Percentiles rank a stretch among this genome's conserved stretches.
Conservation (phyloP, 2,113 vertebrate genomes). For the Barbus barbus region DNA sequence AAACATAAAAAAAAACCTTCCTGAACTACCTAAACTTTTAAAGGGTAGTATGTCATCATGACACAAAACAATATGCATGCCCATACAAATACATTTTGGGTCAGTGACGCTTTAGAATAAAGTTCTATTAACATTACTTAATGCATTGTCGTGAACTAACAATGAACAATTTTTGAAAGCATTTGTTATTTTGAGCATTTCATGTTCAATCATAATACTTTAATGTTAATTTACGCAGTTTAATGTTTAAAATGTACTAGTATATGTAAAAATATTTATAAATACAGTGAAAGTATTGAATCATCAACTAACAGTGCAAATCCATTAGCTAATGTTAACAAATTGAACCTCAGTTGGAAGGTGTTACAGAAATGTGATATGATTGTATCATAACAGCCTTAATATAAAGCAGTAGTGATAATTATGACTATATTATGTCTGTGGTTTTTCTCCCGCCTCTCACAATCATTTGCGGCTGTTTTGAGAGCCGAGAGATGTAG, state of each 20-base stretch:
- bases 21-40: background rate
- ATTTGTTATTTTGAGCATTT: background rate
- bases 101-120: background rate
- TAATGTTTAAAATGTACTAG: too few species aligned
- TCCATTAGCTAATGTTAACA: background rate
- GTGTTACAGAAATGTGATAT: slow-evolving; percentile 18
- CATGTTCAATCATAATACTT: too few species aligned
- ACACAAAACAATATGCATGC: background rate
- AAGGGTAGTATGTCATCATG: too few species aligned
- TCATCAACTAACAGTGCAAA: background rate
- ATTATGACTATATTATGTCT: slow-evolving; percentile 44
- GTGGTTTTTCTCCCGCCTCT: slow-evolving; percentile 52
- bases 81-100: background rate
- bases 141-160: background rate
- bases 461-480: slow-evolving; percentile 57
- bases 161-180: background rate
- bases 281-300: too few species aligned
- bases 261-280: too few species aligned
- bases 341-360: background rate
- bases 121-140: background rate
- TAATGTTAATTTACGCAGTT: too few species aligned
- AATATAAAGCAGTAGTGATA: slow-evolving; percentile 14
- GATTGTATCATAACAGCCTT: slow-evolving; percentile 41
- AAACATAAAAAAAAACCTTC: background rate
- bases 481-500: slow-evolving; percentile 52